phyloP scores from a whole-genome alignment of 2,797 vertebrate species.

The Xenops minutus region DNA sequence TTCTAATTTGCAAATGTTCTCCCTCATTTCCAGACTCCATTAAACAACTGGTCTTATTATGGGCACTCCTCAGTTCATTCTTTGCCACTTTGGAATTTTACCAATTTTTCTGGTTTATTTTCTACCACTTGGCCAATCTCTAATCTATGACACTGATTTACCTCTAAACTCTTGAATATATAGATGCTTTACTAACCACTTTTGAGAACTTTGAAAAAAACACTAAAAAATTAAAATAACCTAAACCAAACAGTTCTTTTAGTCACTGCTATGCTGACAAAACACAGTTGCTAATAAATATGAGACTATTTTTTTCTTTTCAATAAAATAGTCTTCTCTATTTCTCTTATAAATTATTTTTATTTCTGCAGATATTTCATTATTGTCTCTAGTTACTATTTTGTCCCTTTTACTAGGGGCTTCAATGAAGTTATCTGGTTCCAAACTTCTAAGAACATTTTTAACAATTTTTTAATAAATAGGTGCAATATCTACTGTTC shows the following conservation, averaged over 20 bases:
- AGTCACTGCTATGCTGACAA: background rate
- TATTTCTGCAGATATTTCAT: background rate
- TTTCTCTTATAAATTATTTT: background rate
- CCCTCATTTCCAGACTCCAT: conserved; percentile 31
- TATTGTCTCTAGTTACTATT: background rate
- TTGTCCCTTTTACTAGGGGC: background rate
- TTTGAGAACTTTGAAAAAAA: background rate
- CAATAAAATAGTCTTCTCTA: background rate
- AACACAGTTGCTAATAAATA: background rate
- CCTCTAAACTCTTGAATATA: background rate
- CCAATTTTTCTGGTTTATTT: background rate
- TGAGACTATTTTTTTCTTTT: background rate
- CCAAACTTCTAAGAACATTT: background rate
- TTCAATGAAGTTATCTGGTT: background rate
- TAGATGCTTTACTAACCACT: background rate
- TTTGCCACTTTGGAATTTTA: background rate
- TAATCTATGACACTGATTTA: background rate
- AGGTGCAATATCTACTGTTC: background rate
- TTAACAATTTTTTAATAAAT: background rate
- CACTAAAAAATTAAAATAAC: background rate
- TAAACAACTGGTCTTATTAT: conserved; percentile 38
- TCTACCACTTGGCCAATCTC: background rate
- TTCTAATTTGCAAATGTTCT: conserved; percentile 41
- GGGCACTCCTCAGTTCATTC: background rate
- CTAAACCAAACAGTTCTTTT: background rate